Evolutionary conservation across 2,113 vertebrate species (phyloP).

Genomic region (Anarrhichthys ocellatus): DNA sequence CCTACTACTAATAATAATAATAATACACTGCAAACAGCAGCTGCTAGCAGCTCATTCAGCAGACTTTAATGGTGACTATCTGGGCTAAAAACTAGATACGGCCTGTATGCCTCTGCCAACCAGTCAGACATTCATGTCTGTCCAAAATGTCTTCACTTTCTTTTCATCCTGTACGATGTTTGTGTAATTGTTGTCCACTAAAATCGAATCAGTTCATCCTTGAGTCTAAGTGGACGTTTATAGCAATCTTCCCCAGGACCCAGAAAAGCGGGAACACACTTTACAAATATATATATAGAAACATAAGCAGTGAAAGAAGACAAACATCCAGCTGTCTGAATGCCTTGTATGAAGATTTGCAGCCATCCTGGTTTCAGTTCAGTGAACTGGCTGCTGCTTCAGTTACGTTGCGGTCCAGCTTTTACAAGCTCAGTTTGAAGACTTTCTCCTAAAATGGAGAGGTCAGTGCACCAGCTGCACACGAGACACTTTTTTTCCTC

Average conservation of each 20-base stretch:
- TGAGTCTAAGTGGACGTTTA: no score
- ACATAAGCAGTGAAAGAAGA: not conserved
- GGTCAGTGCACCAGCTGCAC: conserved; percentile 29
- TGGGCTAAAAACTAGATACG: no score
- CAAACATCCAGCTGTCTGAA: not conserved
- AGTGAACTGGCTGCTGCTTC: conserved; percentile 1
- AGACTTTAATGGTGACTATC: no score
- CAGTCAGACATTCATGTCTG: no score
- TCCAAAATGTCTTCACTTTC: no score
- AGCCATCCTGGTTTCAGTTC: not conserved
- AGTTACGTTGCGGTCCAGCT: conserved; percentile 2
- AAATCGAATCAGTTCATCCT: no score
- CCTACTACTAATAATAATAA: not conserved
- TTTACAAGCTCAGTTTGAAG: conserved; percentile 35
- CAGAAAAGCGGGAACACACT: not conserved
- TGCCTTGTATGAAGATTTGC: not conserved
- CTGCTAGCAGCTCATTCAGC: not conserved
- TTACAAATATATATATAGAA: not conserved
- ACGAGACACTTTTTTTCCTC: not conserved
- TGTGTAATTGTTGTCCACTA: not conserved
- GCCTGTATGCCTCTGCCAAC: no score
- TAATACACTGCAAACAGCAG: not conserved
- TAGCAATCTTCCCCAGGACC: no score
- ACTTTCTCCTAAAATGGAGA: conserved; percentile 51
- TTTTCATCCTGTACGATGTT: not conserved